A percentile compares a stretch with the other conserved stretches of the same genome.
These are phyloP conservation scores for Chaetorhynchus papuensis DNA, from an alignment of 2,113 vertebrate species.

Conservation along the genomic window DNA sequence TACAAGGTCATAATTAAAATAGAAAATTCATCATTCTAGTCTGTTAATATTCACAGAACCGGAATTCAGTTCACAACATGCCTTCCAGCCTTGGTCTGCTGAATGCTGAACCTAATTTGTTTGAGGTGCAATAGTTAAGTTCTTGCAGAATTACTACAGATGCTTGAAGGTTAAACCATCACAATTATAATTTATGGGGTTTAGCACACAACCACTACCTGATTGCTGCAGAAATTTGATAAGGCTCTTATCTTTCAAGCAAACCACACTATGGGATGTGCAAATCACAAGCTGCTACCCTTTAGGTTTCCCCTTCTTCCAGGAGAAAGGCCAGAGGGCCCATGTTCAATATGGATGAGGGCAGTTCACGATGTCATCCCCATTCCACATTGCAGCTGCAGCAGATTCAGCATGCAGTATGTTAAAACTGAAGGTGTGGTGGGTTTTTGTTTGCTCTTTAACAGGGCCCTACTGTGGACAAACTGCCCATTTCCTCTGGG, in stretches of 20 bases:
- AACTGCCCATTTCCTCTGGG: neutral
- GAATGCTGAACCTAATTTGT: neutral
- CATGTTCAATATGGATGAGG: neutral
- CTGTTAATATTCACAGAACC: neutral
- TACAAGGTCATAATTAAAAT: neutral
- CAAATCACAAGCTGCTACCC: neutral
- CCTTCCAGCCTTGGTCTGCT: neutral
- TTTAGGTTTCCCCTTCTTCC: neutral
- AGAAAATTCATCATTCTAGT: neutral
- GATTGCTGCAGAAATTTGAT: constrained; percentile 7
- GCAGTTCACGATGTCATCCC: neutral
- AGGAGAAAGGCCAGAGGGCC: neutral
- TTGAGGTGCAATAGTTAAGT: neutral
- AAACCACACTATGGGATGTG: neutral
- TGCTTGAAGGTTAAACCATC: neutral
- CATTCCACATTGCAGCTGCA: neutral
- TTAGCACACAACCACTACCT: neutral
- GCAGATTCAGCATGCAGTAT: neutral
- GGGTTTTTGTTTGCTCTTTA: neutral
- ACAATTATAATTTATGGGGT: neutral
- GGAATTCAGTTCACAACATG: neutral
- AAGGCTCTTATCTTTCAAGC: constrained; percentile 10
- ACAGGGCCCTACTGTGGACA: neutral
- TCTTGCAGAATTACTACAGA: neutral
- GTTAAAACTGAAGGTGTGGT: neutral